Evolutionary conservation across 2,797 vertebrate genomes (phyloP).

Genomic region (Bradypodion ventrale): DNA sequence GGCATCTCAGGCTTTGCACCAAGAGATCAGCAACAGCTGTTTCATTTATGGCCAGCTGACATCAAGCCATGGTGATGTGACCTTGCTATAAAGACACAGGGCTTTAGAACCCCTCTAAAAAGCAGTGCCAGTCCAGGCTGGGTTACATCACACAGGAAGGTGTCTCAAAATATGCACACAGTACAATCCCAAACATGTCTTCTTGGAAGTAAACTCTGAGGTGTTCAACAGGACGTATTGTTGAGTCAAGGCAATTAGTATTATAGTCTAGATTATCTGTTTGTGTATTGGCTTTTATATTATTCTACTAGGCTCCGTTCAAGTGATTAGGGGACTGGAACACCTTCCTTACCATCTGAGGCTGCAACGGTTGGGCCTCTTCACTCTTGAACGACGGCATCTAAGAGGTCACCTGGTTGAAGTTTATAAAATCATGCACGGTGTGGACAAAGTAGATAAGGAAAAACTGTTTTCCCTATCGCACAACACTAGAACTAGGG

Average conservation of each 20-base stretch:
- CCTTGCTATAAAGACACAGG: background rate
- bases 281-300: background rate
- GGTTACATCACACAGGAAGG: background rate
- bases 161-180: background rate
- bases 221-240: background rate
- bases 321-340: too few relatives aligned
- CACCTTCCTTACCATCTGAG: too few relatives aligned
- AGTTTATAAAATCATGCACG: too few relatives aligned
- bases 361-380: too few relatives aligned
- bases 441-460: too few relatives aligned
- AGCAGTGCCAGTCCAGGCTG: background rate
- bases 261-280: background rate
- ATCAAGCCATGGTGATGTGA: background rate
- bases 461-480: too few relatives aligned
- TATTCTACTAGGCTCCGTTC: background rate
- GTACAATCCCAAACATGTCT: background rate
- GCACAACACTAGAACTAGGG: too few relatives aligned
- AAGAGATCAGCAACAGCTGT: background rate
- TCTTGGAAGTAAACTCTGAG: background rate
- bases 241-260: background rate
- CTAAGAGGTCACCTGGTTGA: too few relatives aligned
- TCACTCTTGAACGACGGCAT: too few relatives aligned
- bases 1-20: conserved; percentile 6
- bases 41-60: background rate
- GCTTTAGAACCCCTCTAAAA: background rate